These are phyloP conservation scores for Rhizoglyphus robini DNA, from an alignment of 1,140 invertebrate species.

Conservation along the genomic window DNA sequence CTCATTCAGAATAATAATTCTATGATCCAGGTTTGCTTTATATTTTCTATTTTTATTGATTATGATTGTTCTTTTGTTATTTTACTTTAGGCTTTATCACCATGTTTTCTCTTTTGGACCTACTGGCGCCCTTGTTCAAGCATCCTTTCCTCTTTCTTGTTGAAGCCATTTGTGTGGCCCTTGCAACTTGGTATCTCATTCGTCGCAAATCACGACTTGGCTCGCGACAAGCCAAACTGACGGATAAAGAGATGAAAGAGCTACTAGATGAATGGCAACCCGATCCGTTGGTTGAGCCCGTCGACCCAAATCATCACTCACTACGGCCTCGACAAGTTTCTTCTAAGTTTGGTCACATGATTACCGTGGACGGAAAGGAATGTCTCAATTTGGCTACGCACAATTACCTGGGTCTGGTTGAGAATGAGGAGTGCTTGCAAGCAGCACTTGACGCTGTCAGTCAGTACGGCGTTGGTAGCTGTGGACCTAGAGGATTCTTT, in stretches of 20 bases:
- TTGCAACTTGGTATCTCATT: neutral
- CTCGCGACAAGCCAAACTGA: neutral
- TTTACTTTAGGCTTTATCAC: too few species aligned
- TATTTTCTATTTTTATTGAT: too few species aligned
- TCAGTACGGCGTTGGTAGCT: constrained; percentile 95
- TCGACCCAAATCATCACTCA: constrained; percentile 41
- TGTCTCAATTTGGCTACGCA: constrained; percentile 70
- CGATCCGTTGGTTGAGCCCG: constrained; percentile 51
- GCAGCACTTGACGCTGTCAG: constrained; percentile 54
- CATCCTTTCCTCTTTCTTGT: neutral
- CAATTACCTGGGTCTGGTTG: constrained; percentile 64
- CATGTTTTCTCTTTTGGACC: neutral
- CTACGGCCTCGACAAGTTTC: constrained; percentile 41
- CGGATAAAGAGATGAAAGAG: neutral
- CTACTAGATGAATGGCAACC: constrained; percentile 44
- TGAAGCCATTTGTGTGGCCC: neutral
- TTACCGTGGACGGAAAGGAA: constrained; percentile 50
- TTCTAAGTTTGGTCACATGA: constrained; percentile 48
- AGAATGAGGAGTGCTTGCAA: constrained; percentile 40
- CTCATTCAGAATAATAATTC: too few species aligned
- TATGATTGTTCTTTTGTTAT: too few species aligned
- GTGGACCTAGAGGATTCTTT: constrained; percentile 94
- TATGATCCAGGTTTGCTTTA: too few species aligned
- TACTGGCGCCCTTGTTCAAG: neutral
- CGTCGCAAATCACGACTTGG: neutral